Evolutionary conservation across 2,888 invertebrate species (phyloP), one percentile per base, ranked within the genome.

Genomic region (Scotopteryx bipunctaria): DNA sequence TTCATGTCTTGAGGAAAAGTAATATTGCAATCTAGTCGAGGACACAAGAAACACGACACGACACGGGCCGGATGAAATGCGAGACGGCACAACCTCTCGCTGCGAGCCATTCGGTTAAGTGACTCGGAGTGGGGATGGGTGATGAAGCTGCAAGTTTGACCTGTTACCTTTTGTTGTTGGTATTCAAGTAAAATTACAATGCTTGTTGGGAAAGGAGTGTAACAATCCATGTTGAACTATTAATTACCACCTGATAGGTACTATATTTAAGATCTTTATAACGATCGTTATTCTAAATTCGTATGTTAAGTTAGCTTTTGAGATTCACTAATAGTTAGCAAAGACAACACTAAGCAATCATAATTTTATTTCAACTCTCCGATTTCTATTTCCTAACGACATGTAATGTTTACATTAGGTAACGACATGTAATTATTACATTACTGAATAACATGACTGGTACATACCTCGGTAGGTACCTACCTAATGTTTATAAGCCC

Each of bases 1-100:
- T 77, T 78, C 75, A 81, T 78, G 69, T 75, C 76, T 70, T 69
- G 64, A 72, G 73, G 69, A 74, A 76, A 78, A 71, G 75, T 75
- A 66, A 38, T 57, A 56, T 51, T 29, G 57, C 56, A 48, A 59
- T 38, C 37, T 29, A 29, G 52, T 76, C 81, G 84, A 82, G 80
- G 80, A 83, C 85, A 73, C 77, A 59, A 77, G 79, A 73, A 77
- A 85, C 83, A 82, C 81, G 77, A 83, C 76, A 80, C 81, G 74
- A 82, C 76, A 77, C 78, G 67, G 59, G 65, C 70, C 72, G 64
- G 64, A 69, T 69, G 64, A 68, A 70, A 77, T 66, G 72, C 68
- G 55, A 67, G 67, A 59, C 52, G 69, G 73, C 74, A 79, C 83
- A 79, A 81, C 82, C 86, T 81, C 83, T 81, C 79, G 78, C 80